Conservation (phyloP, 2,888 invertebrate species). For the Mylabris sibirica region DNA sequence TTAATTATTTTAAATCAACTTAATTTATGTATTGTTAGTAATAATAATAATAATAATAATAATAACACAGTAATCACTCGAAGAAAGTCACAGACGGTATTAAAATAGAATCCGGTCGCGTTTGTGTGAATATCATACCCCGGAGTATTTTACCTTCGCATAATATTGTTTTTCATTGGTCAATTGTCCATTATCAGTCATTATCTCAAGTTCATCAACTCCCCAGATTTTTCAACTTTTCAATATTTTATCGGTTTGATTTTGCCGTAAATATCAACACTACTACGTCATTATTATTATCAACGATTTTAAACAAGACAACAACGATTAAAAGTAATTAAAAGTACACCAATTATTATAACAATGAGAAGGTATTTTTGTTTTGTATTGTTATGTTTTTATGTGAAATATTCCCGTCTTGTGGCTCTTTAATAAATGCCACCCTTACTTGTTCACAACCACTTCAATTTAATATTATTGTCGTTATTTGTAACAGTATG, state of each 20-base stretch:
- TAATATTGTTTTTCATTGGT: slow-evolving; percentile 51
- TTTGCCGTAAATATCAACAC: neutral
- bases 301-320: neutral
- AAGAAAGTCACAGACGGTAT: slow-evolving; percentile 43
- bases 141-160: slow-evolving; percentile 51
- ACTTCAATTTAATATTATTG: slow-evolving; percentile 24
- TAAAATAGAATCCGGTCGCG: slow-evolving; percentile 45
- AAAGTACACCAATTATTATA: neutral
- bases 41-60: neutral
- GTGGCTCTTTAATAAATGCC: neutral
- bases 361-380: too few species aligned
- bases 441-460: slow-evolving; percentile 9
- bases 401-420: too few species aligned
- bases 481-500: slow-evolving; percentile 21
- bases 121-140: slow-evolving; percentile 51
- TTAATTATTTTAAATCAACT: neutral
- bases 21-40: too few species aligned
- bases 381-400: too few species aligned
- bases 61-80: slow-evolving; percentile 34
- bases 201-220: slow-evolving; percentile 56
- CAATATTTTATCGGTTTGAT: neutral
- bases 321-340: neutral
- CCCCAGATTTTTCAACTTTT: slow-evolving; percentile 34
- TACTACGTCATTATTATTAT: neutral
- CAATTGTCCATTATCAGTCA: slow-evolving; percentile 52